Conservation (phyloP, 2,797 vertebrate species). For the Nyctalus aviator region DNA sequence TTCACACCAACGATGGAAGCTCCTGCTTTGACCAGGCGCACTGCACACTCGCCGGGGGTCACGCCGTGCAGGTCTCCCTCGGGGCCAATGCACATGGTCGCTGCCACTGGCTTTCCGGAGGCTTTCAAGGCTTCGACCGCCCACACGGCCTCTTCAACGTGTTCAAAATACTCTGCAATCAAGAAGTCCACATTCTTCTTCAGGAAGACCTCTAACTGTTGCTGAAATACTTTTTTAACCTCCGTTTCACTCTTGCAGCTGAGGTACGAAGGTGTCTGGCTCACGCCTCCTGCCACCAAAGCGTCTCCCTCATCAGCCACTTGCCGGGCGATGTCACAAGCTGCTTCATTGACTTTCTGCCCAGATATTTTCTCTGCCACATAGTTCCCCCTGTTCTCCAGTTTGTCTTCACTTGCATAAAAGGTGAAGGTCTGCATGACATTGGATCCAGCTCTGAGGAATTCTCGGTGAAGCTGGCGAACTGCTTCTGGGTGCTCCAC, state of each 20-base stretch:
- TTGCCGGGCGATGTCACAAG: slow-evolving; percentile 96
- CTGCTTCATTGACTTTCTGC: slow-evolving; percentile 95
- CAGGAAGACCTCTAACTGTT: slow-evolving; percentile 94
- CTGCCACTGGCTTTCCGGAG: slow-evolving; percentile 94
- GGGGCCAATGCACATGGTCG: slow-evolving; percentile 95
- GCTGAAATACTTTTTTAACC: slow-evolving; percentile 94
- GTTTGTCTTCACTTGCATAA: slow-evolving; percentile 98
- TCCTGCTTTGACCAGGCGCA: slow-evolving; percentile 95
- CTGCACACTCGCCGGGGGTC: slow-evolving; percentile 93
- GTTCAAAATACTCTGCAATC: slow-evolving; percentile 99
- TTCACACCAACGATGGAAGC: slow-evolving; percentile 95
- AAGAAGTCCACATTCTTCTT: slow-evolving; percentile 96
- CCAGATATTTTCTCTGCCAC: slow-evolving; percentile 90
- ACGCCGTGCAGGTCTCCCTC: slow-evolving; percentile 95
- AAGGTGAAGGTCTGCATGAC: slow-evolving; percentile 98
- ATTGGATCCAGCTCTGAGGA: slow-evolving; percentile 95
- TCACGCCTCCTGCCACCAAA: slow-evolving; percentile 96
- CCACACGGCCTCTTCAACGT: slow-evolving; percentile 98
- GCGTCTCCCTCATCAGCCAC: slow-evolving; percentile 95
- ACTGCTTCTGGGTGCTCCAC: slow-evolving; percentile 97
- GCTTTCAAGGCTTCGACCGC: slow-evolving; percentile 94
- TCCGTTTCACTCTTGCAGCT: slow-evolving; percentile 95
- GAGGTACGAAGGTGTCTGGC: slow-evolving; percentile 97
- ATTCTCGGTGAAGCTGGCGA: slow-evolving; percentile 97
- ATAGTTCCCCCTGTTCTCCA: slow-evolving; percentile 95